These are phyloP conservation scores for Falco columbarius DNA, from an alignment of 2,797 vertebrate genomes.

Conservation along the genomic window DNA sequence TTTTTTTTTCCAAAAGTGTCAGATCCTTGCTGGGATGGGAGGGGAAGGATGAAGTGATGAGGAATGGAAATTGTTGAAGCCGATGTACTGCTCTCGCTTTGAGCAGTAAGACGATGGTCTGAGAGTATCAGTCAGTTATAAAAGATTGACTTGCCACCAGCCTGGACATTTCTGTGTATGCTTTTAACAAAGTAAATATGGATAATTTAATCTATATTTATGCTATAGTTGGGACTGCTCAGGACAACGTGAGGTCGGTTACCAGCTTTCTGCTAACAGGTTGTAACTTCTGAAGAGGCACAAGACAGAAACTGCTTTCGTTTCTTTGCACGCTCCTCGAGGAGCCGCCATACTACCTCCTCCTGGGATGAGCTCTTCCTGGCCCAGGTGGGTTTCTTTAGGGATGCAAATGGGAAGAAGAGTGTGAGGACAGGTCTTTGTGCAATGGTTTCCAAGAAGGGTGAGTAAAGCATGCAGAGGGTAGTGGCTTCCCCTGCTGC, in stretches of 20 bases:
- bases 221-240: not conserved
- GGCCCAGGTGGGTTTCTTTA: not conserved
- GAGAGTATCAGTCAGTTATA: not conserved
- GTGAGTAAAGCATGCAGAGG: not conserved
- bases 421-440: not conserved
- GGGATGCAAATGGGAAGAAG: not conserved
- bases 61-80: not conserved
- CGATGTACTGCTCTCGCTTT: rapidly evolving
- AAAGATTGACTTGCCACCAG: rapidly evolving
- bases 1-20: not conserved
- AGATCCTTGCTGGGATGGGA: not conserved
- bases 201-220: not conserved
- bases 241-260: rapidly evolving
- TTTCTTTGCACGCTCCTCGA: rapidly evolving
- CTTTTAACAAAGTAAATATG: not conserved
- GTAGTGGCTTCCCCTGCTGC: not conserved
- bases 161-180: rapidly evolving
- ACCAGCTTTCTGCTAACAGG: not conserved
- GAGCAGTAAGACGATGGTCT: rapidly evolving
- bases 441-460: not conserved
- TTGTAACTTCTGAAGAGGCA: not conserved
- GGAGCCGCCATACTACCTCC: not conserved
- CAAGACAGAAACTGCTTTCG: rapidly evolving
- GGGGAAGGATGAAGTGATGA: not conserved
- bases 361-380: not conserved